Percentiles rank a stretch among this genome's conserved stretches.
phyloP scores from a whole-genome alignment of 1,140 invertebrate species.

The Myzus persicae region DNA sequence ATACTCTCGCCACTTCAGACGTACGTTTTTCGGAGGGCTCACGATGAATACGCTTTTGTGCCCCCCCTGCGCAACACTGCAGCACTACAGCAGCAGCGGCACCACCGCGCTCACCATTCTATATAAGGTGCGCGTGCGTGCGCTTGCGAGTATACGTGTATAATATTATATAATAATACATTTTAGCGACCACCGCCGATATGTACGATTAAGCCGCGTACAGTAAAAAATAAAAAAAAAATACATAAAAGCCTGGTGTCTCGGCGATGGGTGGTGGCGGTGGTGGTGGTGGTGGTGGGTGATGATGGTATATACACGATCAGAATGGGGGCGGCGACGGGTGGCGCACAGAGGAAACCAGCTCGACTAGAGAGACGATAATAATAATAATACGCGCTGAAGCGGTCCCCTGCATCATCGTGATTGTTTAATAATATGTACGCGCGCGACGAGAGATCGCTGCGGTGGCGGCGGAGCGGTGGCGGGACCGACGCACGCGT shows the following conservation, averaged over 20 bases:
- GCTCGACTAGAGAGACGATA: background rate
- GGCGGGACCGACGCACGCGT: slow-evolving; percentile 15
- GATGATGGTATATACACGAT: background rate
- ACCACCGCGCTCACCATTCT: background rate
- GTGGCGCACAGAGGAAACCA: background rate
- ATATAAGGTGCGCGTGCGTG: background rate
- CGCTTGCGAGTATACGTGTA: background rate
- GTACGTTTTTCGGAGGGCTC: slow-evolving; percentile 57
- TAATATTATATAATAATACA: background rate
- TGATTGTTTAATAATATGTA: slow-evolving; percentile 23
- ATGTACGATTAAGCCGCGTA: background rate
- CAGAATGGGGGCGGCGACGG: background rate
- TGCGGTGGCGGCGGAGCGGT: background rate
- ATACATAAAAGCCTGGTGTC: background rate
- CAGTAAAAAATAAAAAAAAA: background rate
- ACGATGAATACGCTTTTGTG: slow-evolving; percentile 57
- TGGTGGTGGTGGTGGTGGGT: no score
- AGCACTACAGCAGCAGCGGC: background rate
- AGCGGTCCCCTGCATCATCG: background rate
- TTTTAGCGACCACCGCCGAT: background rate
- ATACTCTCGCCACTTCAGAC: slow-evolving; percentile 52
- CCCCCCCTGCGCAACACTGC: background rate
- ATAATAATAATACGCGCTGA: background rate
- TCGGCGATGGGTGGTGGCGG: background rate
- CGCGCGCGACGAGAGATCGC: background rate